Conservation (phyloP, 2,797 vertebrate species). For the Anguilla obscura region DNA sequence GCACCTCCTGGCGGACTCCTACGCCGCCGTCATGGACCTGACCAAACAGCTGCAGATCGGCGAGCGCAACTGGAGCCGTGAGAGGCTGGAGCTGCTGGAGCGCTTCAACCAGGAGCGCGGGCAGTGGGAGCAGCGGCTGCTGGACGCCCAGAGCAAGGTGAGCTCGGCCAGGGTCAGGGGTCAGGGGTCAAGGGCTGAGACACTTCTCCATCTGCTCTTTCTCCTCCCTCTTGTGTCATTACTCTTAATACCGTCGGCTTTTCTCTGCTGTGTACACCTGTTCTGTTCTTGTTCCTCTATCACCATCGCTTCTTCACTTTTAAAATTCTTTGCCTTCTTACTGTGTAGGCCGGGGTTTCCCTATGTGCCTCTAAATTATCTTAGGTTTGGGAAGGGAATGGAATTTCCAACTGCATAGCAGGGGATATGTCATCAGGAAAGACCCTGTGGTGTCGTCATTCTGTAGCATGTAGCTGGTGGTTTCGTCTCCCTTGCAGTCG, state of each 20-base stretch:
- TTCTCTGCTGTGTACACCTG: neutral
- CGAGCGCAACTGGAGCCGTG: slow-evolving; percentile 93
- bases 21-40: slow-evolving; percentile 94
- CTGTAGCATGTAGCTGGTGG: neutral
- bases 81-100: slow-evolving; percentile 91
- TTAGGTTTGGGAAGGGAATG: neutral
- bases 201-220: neutral
- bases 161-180: slow-evolving; percentile 71
- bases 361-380: slow-evolving; percentile 20
- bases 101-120: slow-evolving; percentile 88
- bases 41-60: slow-evolving; percentile 94
- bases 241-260: neutral
- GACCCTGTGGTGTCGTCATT: neutral
- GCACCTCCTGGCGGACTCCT: slow-evolving; percentile 93
- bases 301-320: slow-evolving; percentile 30
- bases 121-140: slow-evolving; percentile 85
- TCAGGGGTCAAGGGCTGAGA: slow-evolving; percentile 25
- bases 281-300: neutral
- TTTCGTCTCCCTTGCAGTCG: neutral
- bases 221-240: neutral
- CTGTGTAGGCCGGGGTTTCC: slow-evolving; percentile 19
- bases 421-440: neutral
- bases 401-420: slow-evolving; percentile 6
- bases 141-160: slow-evolving; percentile 82
- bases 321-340: neutral